These are phyloP conservation scores for Tridacna gigas DNA, from an alignment of 2,888 invertebrate species.

Conservation along the genomic window DNA sequence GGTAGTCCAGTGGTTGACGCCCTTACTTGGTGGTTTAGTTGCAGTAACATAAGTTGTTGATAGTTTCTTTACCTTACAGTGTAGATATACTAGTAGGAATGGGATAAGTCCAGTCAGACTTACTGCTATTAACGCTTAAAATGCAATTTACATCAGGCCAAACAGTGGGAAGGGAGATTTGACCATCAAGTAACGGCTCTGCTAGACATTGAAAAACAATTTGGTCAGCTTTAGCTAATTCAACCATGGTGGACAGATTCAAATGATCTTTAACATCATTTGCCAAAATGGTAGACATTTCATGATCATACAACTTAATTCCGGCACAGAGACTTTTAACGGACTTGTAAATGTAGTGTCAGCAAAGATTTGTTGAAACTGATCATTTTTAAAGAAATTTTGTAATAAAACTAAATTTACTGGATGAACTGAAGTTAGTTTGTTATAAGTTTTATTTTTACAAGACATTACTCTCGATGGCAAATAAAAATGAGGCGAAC, in stretches of 20 bases:
- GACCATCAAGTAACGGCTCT: conserved; percentile 13
- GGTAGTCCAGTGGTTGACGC: too few relatives aligned
- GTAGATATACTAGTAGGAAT: neutral
- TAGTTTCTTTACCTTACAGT: neutral
- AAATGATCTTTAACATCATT: conserved; percentile 35
- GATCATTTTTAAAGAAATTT: conserved; percentile 39
- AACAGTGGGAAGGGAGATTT: neutral
- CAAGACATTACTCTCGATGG: conserved; percentile 18
- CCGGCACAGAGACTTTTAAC: conserved; percentile 31
- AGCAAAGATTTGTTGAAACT: conserved; percentile 26
- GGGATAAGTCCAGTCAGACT: neutral
- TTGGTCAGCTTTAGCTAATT: conserved; percentile 5
- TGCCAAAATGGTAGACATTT: conserved; percentile 30
- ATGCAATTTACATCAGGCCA: neutral
- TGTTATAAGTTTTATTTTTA: neutral
- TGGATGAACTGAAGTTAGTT: conserved; percentile 31
- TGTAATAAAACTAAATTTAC: conserved; percentile 41
- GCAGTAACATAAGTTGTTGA: too few relatives aligned
- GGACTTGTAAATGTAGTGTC: conserved; percentile 31
- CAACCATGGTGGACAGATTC: conserved; percentile 4
- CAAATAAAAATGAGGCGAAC: conserved; percentile 13
- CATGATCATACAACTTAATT: conserved; percentile 40
- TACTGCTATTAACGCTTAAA: neutral
- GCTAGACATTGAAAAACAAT: conserved; percentile 1
- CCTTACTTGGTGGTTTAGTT: too few relatives aligned